Conservation (phyloP, 1,140 invertebrate species). For the Lordiphosa mommai region DNA sequence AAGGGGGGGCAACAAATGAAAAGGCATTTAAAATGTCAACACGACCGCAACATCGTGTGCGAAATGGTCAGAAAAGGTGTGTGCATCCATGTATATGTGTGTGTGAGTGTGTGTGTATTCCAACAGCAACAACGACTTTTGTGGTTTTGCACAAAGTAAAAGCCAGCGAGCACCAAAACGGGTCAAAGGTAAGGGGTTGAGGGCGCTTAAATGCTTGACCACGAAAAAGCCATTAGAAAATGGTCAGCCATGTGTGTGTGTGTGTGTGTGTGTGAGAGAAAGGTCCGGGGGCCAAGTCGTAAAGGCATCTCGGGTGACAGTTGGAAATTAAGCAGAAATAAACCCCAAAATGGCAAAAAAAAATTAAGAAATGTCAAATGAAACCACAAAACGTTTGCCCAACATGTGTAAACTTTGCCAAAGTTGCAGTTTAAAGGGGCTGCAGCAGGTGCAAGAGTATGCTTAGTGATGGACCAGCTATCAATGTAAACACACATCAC, state of each 20-base stretch:
- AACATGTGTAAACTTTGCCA: slow-evolving; percentile 57
- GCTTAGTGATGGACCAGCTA: slow-evolving; percentile 15
- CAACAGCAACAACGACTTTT: slow-evolving; percentile 58
- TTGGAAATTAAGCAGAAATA: slow-evolving; percentile 62
- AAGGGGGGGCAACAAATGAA: slow-evolving; percentile 55
- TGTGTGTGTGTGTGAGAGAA: slow-evolving; percentile 12
- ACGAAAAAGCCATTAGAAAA: slow-evolving; percentile 76
- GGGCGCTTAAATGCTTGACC: slow-evolving; percentile 74
- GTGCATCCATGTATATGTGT: slow-evolving; percentile 13
- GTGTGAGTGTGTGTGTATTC: slow-evolving; percentile 18
- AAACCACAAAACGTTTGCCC: slow-evolving; percentile 60
- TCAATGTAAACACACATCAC: background rate
- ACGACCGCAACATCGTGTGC: slow-evolving; percentile 74
- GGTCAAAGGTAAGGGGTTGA: slow-evolving; percentile 47
- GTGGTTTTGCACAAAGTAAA: slow-evolving; percentile 66
- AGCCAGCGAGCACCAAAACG: slow-evolving; percentile 35
- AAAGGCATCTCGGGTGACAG: slow-evolving; percentile 50
- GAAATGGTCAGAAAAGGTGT: slow-evolving; percentile 72
- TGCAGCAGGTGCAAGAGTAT: slow-evolving; percentile 2
- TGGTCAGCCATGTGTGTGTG: slow-evolving; percentile 31
- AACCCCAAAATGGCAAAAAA: slow-evolving; percentile 25
- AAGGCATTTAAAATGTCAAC: slow-evolving; percentile 77
- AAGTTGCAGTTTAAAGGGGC: slow-evolving; percentile 7
- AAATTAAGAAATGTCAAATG: slow-evolving; percentile 27
- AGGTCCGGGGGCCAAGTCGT: slow-evolving; percentile 11